These are phyloP conservation scores for Myotis findleyi DNA, from an alignment of 2,797 vertebrate species.

Conservation along the genomic window DNA sequence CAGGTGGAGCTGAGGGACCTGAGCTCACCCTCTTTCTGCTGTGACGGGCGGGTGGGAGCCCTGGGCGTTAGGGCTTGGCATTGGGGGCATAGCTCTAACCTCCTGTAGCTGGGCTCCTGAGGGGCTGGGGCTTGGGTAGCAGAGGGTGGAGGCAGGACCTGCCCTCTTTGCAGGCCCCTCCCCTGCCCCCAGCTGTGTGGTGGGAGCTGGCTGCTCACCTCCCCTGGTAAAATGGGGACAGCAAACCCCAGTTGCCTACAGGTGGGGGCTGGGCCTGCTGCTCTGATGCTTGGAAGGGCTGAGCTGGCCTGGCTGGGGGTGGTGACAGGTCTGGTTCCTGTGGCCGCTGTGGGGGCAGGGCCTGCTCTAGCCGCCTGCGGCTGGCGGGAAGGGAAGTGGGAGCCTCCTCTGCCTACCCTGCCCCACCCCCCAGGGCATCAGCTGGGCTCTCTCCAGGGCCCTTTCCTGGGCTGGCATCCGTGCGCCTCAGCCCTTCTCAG, in stretches of 20 bases:
- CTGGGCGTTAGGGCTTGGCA: neutral
- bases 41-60: neutral
- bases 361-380: neutral
- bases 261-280: neutral
- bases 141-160: neutral
- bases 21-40: neutral
- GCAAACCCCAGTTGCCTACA: neutral
- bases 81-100: neutral
- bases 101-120: neutral
- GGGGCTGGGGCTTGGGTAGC: neutral
- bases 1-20: neutral
- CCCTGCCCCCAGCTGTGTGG: neutral
- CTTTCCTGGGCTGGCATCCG: neutral
- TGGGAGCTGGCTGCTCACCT: neutral
- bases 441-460: neutral
- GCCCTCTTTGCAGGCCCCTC: neutral
- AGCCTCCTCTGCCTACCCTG: neutral
- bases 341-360: neutral
- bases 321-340: constrained; percentile 35
- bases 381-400: constrained; percentile 53
- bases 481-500: neutral
- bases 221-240: neutral
- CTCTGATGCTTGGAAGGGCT: constrained; percentile 14
- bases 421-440: neutral
- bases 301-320: neutral